Evolutionary conservation across 2,888 invertebrate species (phyloP).

Genomic region (Heliconius ismenius): DNA sequence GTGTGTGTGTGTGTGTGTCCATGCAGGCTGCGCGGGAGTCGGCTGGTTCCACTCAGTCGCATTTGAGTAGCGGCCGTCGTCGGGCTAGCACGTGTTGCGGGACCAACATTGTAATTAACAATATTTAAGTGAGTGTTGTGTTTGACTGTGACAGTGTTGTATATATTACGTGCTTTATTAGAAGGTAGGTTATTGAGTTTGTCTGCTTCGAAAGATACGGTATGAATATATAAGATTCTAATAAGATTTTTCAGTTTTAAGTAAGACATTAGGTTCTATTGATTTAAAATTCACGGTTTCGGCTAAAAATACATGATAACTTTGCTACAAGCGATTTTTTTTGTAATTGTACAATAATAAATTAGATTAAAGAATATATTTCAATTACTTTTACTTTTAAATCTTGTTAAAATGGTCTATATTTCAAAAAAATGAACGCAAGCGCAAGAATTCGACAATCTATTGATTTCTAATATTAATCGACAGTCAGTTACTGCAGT

Average conservation of each 20-base stretch:
- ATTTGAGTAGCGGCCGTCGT: slow-evolving; percentile 66
- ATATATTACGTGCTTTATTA: slow-evolving; percentile 2
- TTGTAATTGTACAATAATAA: not conserved
- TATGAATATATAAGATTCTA: not conserved
- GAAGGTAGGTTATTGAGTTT: slow-evolving; percentile 8
- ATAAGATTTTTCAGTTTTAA: slow-evolving; percentile 18
- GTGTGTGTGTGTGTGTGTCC: slow-evolving; percentile 33
- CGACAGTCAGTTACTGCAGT: not conserved
- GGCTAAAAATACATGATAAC: not conserved
- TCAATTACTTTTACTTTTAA: not conserved
- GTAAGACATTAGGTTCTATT: not conserved
- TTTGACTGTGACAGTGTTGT: slow-evolving; percentile 42
- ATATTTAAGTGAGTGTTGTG: slow-evolving; percentile 23
- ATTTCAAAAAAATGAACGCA: not conserved
- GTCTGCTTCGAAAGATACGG: not conserved
- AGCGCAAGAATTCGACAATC: not conserved
- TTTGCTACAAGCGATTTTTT: not conserved
- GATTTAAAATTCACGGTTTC: not conserved
- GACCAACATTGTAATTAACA: slow-evolving; percentile 38
- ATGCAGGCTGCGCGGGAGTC: slow-evolving; percentile 68
- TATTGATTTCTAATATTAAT: slow-evolving; percentile 18
- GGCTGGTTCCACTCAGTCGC: slow-evolving; percentile 78
- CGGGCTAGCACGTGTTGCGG: slow-evolving; percentile 58
- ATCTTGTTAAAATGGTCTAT: not conserved
- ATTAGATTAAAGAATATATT: not conserved